These are phyloP conservation scores for Eumacrocentrus americanus DNA, from an alignment of 2,888 invertebrate species.

Conservation along the genomic window DNA sequence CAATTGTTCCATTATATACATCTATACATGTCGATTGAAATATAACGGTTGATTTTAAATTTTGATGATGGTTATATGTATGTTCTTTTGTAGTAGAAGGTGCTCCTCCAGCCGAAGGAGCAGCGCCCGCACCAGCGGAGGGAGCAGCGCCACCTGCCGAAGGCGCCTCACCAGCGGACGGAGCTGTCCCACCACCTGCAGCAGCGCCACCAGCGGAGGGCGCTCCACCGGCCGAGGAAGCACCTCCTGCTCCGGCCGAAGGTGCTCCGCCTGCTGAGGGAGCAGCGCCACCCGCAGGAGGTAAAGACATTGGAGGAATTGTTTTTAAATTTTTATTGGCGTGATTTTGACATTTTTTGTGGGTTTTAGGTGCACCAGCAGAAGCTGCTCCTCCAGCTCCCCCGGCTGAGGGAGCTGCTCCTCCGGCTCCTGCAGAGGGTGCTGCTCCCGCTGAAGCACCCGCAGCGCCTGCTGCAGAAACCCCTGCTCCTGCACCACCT, in stretches of 20 bases:
- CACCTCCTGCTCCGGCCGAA: constrained; percentile 44
- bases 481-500: constrained; percentile 40
- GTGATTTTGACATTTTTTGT: too few relatives aligned
- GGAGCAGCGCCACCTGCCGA: constrained; percentile 31
- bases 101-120: constrained; percentile 26
- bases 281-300: constrained; percentile 34
- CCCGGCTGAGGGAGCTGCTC: constrained; percentile 55
- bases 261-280: constrained; percentile 27
- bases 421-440: constrained; percentile 38
- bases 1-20: not conserved
- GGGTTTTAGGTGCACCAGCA: constrained; percentile 47
- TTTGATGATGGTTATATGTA: too few relatives aligned
- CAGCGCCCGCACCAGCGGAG: constrained; percentile 32
- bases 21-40: too few relatives aligned
- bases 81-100: too few relatives aligned
- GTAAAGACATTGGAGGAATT: constrained; percentile 33
- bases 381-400: constrained; percentile 39
- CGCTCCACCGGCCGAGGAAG: constrained; percentile 44
- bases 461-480: constrained; percentile 50
- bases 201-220: constrained; percentile 53
- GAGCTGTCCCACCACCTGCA: constrained; percentile 51
- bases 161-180: constrained; percentile 52
- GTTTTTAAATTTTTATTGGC: too few relatives aligned
- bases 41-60: too few relatives aligned
- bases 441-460: constrained; percentile 38